These are phyloP conservation scores for Hyperoplus immaculatus DNA, from an alignment of 2,797 vertebrate genomes.

Conservation along the genomic window DNA sequence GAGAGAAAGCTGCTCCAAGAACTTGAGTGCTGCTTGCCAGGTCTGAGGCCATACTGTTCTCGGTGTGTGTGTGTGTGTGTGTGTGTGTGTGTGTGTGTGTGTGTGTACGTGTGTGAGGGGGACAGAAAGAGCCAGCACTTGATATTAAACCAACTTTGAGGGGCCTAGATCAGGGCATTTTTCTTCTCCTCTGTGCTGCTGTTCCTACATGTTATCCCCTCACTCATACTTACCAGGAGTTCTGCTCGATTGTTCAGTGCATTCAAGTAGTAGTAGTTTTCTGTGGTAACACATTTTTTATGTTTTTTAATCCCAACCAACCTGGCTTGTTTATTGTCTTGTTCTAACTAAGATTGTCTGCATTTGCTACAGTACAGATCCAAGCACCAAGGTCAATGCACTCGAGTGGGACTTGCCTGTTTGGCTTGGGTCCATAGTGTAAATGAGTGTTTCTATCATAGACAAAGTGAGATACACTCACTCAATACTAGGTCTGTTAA, in stretches of 20 bases:
- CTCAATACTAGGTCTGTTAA: neutral
- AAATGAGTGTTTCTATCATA: neutral
- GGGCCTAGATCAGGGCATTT: constrained; percentile 73
- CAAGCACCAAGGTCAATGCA: constrained; percentile 43
- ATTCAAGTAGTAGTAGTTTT: neutral
- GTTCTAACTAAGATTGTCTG: constrained; percentile 9
- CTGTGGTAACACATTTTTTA: neutral
- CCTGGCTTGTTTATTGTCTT: constrained; percentile 11
- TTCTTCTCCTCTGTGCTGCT: constrained; percentile 59
- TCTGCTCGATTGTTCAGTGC: constrained; percentile 21
- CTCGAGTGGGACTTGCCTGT: constrained; percentile 19
- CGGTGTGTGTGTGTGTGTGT: constrained; percentile 24
- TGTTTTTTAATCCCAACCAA: neutral
- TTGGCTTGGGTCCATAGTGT: constrained; percentile 38
- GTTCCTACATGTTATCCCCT: constrained; percentile 54
- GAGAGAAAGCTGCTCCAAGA: constrained; percentile 79
- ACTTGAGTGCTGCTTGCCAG: constrained; percentile 68
- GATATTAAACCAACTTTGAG: constrained; percentile 79
- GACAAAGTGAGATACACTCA: too few relatives aligned
- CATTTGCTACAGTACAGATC: constrained; percentile 24
- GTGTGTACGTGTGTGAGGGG: constrained; percentile 30
- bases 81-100: constrained; percentile 8
- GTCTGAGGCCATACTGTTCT: constrained; percentile 72
- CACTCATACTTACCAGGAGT: constrained; percentile 30
- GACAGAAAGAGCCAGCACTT: constrained; percentile 67